Evolutionary conservation across 2,888 invertebrate genomes (phyloP), one percentile per base, ranked within the genome.

Genomic region (Merodon equestris): DNA sequence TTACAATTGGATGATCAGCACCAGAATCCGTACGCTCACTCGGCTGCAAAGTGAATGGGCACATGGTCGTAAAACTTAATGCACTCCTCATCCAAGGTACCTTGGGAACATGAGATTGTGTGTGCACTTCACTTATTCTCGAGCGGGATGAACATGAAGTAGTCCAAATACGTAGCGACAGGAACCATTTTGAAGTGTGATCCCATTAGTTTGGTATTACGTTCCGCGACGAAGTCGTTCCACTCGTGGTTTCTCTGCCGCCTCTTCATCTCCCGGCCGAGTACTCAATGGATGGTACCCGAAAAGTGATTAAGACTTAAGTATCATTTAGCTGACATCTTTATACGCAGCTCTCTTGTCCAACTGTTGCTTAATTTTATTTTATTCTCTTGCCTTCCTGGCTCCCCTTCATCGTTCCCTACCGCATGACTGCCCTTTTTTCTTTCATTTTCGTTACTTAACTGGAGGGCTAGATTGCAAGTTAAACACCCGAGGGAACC

Each of bases 121-220:
- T 42, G 60, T 40, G 45, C 19, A 4, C 34, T 18, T 18, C 57
- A 40, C 18, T 47, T 58, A 47, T 53, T 19, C 51, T 36, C 36
- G 17, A 13, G 10, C 3, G 36, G 19, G 40, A 72, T 47, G 44
- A 27, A 44, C 61, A 53, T 50, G 27, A 27, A 27, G 27, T 7
- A 27, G 27, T 7, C 10, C 40, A 40, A 10, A n/a, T 1, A 40
- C 36, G 64, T 38, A 74, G 68, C 74, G 74, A 63, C 79, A 79
- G 79, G 74, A 79, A 79, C 74, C 79, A 70, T 79, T 74, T 74
- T 79, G 63, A 79, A 79, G 79, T 79, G 79, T 79, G 79, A 79
- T 74, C 79, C 79, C 79, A 79, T 79, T 79, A 79, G 68, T 79
- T 70, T 79, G 68, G 60, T 68, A 56, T 74, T 74, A 54, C 63